Conservation (phyloP, 1,140 invertebrate species). For the Campoletis sonorensis region DNA sequence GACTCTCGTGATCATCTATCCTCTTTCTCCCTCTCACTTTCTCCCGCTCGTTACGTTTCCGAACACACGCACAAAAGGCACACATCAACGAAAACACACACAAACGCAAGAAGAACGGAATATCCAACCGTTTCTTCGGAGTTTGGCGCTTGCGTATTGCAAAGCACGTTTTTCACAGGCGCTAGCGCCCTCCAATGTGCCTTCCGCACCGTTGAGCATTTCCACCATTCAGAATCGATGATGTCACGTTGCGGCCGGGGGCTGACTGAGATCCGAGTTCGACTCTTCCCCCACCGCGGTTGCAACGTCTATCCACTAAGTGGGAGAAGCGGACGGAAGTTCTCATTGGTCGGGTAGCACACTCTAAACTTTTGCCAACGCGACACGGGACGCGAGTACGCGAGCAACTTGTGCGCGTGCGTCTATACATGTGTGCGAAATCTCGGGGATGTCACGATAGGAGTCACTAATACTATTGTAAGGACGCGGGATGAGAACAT, state of each 20-base stretch:
- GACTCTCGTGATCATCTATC: conserved; percentile 48
- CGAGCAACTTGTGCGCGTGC: not conserved
- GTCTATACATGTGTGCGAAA: conserved; percentile 2
- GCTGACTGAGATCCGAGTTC: conserved; percentile 52
- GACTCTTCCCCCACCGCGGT: conserved; percentile 46
- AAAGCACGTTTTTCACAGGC: conserved; percentile 34
- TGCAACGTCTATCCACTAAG: conserved; percentile 18
- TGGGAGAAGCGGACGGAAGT: conserved; percentile 20
- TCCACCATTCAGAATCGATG: conserved; percentile 77
- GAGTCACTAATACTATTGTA: not conserved
- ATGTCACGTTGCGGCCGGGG: conserved; percentile 67
- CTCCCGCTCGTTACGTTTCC: not conserved
- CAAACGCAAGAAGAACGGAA: conserved; percentile 33
- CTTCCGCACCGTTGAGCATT: conserved; percentile 75
- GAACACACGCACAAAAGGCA: not conserved
- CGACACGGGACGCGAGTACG: not conserved
- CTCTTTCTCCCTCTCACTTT: not conserved
- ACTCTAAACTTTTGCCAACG: not conserved
- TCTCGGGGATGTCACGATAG: not conserved
- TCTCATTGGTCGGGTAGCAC: conserved; percentile 26
- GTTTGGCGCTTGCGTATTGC: conserved; percentile 57
- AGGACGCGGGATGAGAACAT: not conserved
- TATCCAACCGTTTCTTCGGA: conserved; percentile 21
- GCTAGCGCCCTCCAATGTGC: conserved; percentile 73
- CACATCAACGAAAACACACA: not conserved